Base-by-base conservation (phyloP, 1,140 invertebrate genomes). In the Tyrophagus putrescentiae region DNA sequence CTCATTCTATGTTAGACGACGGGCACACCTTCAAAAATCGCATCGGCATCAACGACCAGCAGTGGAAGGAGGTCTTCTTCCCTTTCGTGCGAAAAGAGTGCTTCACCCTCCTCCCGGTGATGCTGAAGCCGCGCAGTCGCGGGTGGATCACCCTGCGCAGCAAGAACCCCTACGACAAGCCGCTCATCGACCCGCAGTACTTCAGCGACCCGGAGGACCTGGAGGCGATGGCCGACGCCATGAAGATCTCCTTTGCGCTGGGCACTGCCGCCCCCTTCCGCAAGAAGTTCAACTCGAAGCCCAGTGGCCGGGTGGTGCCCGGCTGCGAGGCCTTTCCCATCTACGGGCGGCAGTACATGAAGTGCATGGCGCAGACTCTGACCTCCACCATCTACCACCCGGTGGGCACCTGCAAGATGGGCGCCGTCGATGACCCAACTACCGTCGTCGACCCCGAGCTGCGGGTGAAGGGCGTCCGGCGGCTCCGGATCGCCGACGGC, bases 381-480 rank as follows among this genome's bases (percentile, higher is more conserved):
- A 83, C 84, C 0, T 75, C 80, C 25, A 84, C 80, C 0, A 80
- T 87, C 45, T 88, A 88, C 68, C 85, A 90, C 69, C 81, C 82
- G 27, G 78, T 79, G 1, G 85, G 86, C 0, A 89, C 86, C 0
- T 84, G 83, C 68, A 88, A 86, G 71, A 92, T 92, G 87, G 87
- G 85, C 0, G 78, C 80, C 0, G 61, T 73, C 0, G 72, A 66
- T 2, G 84, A 87, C 69, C 76, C 76, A 0, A 67, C 73, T 13
- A 79, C 72, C 62, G 72, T 45, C 68, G 72, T 27, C 73, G 84
- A 34, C 81, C 84, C 3, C 78, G 84, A 0, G 62, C 70, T 87
- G 11, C 21, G 62, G 28, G 66, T 67, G 0, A 53, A 53, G 11
- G 64, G 64, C 41, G 36, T 67, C 4, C 27, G 36, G 21, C 57